These are phyloP conservation scores for Pachyrhynchus sulphureomaculatus DNA, from an alignment of 1,140 invertebrate genomes.

Conservation along the genomic window DNA sequence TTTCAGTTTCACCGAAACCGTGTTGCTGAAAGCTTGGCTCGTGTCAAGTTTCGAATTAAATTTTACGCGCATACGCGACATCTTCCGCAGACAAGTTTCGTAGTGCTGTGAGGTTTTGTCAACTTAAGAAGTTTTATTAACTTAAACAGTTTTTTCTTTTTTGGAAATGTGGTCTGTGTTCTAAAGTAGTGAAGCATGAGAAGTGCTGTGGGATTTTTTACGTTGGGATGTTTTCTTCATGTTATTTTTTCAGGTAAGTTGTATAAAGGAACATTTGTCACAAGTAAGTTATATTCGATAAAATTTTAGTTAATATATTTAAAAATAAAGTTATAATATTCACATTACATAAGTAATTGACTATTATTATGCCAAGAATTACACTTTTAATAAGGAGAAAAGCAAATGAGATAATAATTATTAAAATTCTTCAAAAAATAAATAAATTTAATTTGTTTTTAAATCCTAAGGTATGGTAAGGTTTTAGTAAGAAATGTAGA, in stretches of 20 bases:
- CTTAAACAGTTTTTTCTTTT: background rate
- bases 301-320: too few species aligned
- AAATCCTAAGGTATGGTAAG: too few species aligned
- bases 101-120: slow-evolving; percentile 2
- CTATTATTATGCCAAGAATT: too few species aligned
- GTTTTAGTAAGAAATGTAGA: too few species aligned
- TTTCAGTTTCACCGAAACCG: slow-evolving; percentile 17
- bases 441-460: too few species aligned
- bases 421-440: too few species aligned
- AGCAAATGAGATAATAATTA: too few species aligned
- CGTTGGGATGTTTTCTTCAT: slow-evolving; percentile 6
- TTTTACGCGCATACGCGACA: background rate
- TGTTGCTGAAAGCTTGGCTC: background rate
- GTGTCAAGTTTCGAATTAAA: background rate
- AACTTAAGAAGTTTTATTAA: background rate
- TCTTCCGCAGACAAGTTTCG: background rate
- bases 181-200: slow-evolving; percentile 6
- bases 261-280: too few species aligned
- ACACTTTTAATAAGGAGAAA: too few species aligned
- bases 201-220: background rate
- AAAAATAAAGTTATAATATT: too few species aligned
- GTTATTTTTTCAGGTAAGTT: slow-evolving; percentile 6
- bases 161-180: background rate
- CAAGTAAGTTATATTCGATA: too few species aligned
- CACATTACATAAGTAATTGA: too few species aligned